These are phyloP conservation scores for Clarias gariepinus DNA, from an alignment of 2,113 vertebrate species.

Conservation along the genomic window DNA sequence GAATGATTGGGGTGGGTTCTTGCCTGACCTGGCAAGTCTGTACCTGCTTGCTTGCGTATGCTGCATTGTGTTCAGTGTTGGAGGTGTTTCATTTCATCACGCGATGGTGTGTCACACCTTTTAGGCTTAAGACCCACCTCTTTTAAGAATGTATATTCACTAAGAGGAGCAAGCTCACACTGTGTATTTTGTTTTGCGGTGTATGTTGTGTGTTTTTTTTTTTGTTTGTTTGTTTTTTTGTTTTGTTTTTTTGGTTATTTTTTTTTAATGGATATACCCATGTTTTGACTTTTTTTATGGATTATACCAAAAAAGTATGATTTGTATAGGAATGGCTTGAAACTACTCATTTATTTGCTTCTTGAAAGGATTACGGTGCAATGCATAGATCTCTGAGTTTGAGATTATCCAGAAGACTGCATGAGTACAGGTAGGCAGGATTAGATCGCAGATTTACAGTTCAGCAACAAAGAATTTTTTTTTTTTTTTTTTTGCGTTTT, in stretches of 20 bases:
- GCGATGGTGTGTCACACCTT: conserved; percentile 70
- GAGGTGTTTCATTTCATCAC: conserved; percentile 69
- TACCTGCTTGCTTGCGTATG: conserved; percentile 18
- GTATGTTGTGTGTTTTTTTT: background rate
- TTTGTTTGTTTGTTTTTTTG: no score
- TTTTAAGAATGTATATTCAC: conserved; percentile 43
- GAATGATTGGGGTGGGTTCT: background rate
- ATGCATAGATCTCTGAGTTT: conserved; percentile 72
- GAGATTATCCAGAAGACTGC: conserved; percentile 65
- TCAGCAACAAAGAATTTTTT: background rate
- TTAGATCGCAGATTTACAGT: background rate
- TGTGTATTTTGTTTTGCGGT: background rate
- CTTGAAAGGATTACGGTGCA: conserved; percentile 59
- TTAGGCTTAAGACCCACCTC: conserved; percentile 60
- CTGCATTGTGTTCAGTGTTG: conserved; percentile 28
- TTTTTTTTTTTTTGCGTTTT: no score
- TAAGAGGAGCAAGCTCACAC: background rate
- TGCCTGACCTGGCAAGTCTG: conserved; percentile 12
- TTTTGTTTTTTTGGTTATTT: background rate
- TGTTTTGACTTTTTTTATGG: background rate
- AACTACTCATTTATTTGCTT: background rate
- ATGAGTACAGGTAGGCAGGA: conserved; percentile 63
- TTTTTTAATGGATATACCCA: background rate
- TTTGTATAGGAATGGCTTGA: conserved; percentile 43
- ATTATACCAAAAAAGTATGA: background rate